These are phyloP conservation scores for Tipula unca DNA, from an alignment of 2,888 invertebrate species.

Conservation along the genomic window DNA sequence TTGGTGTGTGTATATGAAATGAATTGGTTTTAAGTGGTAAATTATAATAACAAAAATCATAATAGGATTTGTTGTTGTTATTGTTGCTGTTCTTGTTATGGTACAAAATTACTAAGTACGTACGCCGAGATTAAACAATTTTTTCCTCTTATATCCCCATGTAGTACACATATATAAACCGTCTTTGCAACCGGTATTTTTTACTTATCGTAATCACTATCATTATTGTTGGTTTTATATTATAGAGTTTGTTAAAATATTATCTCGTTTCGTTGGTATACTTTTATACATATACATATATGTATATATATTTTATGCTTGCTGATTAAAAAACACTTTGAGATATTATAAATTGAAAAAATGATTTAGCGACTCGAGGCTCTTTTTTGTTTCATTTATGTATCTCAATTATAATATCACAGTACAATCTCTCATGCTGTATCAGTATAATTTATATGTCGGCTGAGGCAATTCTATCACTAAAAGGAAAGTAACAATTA, in stretches of 20 bases:
- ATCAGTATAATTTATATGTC: not conserved
- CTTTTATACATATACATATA: no score
- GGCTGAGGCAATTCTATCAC: not conserved
- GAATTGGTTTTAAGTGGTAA: not conserved
- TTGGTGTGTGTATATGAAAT: not conserved
- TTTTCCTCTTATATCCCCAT: no score
- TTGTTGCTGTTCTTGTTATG: not conserved
- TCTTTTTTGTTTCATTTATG: not conserved
- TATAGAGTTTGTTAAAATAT: not conserved
- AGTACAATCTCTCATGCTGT: not conserved
- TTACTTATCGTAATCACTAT: not conserved
- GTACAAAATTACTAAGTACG: not conserved
- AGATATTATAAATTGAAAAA: not conserved
- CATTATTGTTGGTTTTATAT: not conserved
- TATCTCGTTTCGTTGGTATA: no score
- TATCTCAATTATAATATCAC: not conserved
- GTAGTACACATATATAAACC: no score
- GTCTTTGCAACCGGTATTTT: not conserved
- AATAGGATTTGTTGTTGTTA: not conserved
- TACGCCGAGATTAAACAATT: not conserved
- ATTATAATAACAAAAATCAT: not conserved
- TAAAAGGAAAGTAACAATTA: not conserved
- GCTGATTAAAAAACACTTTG: slow-evolving; percentile 2
- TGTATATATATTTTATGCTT: not conserved
- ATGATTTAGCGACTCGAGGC: not conserved